Evolutionary conservation across 2,888 invertebrate species (phyloP), one percentile per base, ranked within the genome.

Genomic region (Girardia tigrina): DNA sequence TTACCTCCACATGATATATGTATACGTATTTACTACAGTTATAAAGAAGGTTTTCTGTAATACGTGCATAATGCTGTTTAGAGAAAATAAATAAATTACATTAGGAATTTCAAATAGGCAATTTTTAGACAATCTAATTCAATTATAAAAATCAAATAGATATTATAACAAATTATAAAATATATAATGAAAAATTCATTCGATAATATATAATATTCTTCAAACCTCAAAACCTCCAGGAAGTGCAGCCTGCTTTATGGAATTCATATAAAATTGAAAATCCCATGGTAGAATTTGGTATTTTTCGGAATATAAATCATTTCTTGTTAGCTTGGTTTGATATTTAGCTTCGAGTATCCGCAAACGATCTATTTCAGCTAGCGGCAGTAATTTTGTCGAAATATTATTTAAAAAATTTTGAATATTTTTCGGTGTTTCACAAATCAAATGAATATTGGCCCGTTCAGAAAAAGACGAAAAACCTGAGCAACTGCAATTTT

Each of bases 391-490:
- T 4, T 23, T n/a, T 8, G 56, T 20, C n/a, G 56, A 56, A 56
- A 56, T n/a, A 56, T 16, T n/a, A n/a, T 4, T 56, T 2, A 56
- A 23, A 16, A 56, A 56, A 12, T 56, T 56, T n/a, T 12, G 4
- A 56, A 56, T 56, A 56, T 56, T 56, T 8, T 4, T n/a, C 4
- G 56, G 4, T 56, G 56, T 56, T 56, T 56, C 56, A 56, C 56
- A 56, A 12, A 56, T 56, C 23, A 56, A 56, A 56, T 56, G 56
- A 56, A 56, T n/a, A 56, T 56, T 56, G 23, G 56, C 56, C 23
- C 56, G 4, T 56, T 56, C 56, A 20, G 56, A 4, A n/a, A 12
- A 56, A 6, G 56, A 56, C 8, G 56, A 4, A n/a, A 56, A 56
- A 20, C 56, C 56, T 4, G 56, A 12, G 23, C 4, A 56, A 12